These are phyloP conservation scores for Phaedon cochleariae DNA, from an alignment of 2,888 invertebrate genomes.

Conservation along the genomic window DNA sequence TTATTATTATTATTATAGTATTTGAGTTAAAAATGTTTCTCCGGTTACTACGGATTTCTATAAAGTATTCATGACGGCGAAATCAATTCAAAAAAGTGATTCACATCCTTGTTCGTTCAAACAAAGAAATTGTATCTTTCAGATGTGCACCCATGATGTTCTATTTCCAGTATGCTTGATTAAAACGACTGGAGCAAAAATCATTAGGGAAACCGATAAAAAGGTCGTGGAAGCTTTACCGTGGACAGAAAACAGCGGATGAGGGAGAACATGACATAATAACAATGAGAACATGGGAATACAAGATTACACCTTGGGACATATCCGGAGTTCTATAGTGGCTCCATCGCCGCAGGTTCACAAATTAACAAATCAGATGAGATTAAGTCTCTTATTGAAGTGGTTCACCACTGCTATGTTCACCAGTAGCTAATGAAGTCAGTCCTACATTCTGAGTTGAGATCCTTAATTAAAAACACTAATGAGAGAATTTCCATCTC, in stretches of 20 bases:
- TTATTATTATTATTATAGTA: too few species aligned
- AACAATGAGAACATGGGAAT: neutral
- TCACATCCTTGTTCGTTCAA: too few species aligned
- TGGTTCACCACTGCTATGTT: neutral
- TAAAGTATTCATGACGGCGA: too few species aligned
- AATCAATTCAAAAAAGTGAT: too few species aligned
- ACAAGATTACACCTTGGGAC: neutral
- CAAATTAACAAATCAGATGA: neutral
- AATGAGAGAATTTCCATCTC: neutral
- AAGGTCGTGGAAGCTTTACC: neutral
- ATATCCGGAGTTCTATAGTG: neutral
- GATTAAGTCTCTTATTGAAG: neutral
- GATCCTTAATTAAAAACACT: neutral
- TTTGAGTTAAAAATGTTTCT: too few species aligned
- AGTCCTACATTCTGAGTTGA: neutral
- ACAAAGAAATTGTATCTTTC: too few species aligned
- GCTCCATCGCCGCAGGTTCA: neutral
- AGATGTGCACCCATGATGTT: too few species aligned
- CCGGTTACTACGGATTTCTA: too few species aligned
- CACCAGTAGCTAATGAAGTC: neutral
- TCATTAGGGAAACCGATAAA: neutral
- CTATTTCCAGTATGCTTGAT: too few species aligned
- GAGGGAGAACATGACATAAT: neutral
- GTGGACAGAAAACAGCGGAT: neutral
- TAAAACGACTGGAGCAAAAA: too few species aligned